phyloP scores from a whole-genome alignment of 2,797 vertebrate genomes.

The Anniella stebbinsi region DNA sequence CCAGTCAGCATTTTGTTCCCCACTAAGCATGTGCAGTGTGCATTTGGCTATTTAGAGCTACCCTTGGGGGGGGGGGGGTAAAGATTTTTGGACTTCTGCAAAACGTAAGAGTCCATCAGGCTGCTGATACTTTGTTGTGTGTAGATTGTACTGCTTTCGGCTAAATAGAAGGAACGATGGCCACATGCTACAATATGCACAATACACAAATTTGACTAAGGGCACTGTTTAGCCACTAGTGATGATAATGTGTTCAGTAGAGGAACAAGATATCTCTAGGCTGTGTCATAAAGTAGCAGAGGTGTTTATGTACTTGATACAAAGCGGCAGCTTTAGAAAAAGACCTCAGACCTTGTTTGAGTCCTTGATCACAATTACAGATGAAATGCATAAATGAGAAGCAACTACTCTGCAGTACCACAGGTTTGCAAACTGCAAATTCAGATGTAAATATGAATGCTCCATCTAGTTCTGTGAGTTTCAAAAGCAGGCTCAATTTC shows the following conservation, averaged over 20 bases:
- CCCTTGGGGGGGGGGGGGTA: too few relatives aligned
- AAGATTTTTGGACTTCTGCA: too few relatives aligned
- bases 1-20: too few relatives aligned
- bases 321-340: neutral
- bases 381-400: neutral
- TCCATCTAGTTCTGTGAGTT: neutral
- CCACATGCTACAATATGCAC: neutral
- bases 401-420: neutral
- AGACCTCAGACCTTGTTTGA: neutral
- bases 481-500: neutral
- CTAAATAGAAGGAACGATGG: neutral
- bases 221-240: neutral
- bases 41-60: too few relatives aligned
- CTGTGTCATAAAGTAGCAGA: neutral
- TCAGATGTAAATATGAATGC: neutral
- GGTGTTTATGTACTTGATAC: neutral
- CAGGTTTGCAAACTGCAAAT: neutral
- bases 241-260: neutral
- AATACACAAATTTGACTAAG: neutral
- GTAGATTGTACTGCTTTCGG: too few relatives aligned
- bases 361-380: neutral
- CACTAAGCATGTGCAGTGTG: too few relatives aligned
- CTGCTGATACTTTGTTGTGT: too few relatives aligned
- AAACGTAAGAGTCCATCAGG: too few relatives aligned
- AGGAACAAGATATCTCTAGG: neutral